Evolutionary conservation across 2,797 vertebrate species (phyloP), one percentile per base, ranked within the genome.

Genomic region (Hephaestus fuliginosus): DNA sequence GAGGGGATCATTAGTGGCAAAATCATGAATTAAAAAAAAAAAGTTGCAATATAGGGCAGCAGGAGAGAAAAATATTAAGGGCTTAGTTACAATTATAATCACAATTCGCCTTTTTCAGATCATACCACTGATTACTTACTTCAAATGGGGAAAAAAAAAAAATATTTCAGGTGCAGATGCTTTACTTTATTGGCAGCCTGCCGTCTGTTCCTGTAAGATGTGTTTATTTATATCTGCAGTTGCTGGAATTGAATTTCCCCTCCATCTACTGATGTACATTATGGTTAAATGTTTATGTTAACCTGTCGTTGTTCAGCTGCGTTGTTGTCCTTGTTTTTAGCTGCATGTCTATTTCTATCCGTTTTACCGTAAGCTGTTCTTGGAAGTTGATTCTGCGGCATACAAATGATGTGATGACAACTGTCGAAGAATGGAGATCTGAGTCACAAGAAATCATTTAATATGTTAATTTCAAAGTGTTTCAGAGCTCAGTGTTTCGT

Each of bases 1-100:
- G 61, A 52, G 48, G 52, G 36, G 73, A 80, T 84, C 80, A 86
- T 89, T 88, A 88, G 76, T 41, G 76, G 73, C 57, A 69, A 84
- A 87, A 77, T 71, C 43, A 82, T 0, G 0, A 79, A 63, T 73
- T 78, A 5, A 44, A 55, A 30, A 41, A 30, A 41, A 25, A 52
- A 65, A 49, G 43, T 39, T 74, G 43, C 22, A 41, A 72, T 33
- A 56, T 53, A 82, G 55, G 51, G 36, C 64, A 75, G 70, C 36
- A 58, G 43, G 25, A 44, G 25, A 43, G 60, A 68, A 61, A 78
- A 61, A 53, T 46, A 67, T 73, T 66, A 74, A 81, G 64, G 44
- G 56, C 52, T 20, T n/a, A 58, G 52, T 36, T 44, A 69, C 55
- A 80, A 62, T 62, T 63, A 41, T 63, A 78, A 86, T 56, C 60